A percentile compares a stretch with the other conserved stretches of the same genome.
Conservation (phyloP, 2,888 invertebrate species). For the Argynnis bischoffii region DNA sequence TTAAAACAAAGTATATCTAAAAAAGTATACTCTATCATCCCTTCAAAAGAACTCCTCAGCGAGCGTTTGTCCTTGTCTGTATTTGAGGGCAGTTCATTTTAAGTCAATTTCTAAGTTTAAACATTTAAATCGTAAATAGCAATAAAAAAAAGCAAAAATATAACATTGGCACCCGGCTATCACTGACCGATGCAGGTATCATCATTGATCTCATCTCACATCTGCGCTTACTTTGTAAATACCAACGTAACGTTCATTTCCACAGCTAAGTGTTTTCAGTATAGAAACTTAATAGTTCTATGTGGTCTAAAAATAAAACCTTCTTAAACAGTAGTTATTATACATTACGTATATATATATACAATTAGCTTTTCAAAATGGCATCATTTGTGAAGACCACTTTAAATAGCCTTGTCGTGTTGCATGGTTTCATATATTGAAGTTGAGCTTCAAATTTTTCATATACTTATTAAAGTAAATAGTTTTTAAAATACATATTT, state of each 20-base stretch:
- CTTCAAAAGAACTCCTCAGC: no score
- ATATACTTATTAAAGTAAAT: no score
- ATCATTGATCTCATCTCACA: slow-evolving; percentile 72
- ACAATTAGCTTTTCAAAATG: background rate
- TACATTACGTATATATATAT: background rate
- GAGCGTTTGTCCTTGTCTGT: no score
- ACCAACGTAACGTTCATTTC: slow-evolving; percentile 36
- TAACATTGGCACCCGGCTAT: slow-evolving; percentile 45
- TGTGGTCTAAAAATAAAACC: background rate
- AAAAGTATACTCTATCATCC: no score
- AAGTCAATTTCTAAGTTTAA: background rate
- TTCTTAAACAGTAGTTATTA: background rate
- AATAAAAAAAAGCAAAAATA: slow-evolving; percentile 33
- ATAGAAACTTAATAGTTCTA: background rate
- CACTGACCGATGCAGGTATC: slow-evolving; percentile 57
- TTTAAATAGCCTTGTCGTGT: no score
- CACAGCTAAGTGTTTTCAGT: slow-evolving; percentile 35
- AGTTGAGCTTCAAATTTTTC: no score
- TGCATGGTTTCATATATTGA: no score
- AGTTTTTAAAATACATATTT: background rate
- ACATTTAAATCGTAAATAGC: background rate
- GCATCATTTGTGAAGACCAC: background rate
- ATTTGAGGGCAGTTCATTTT: no score
- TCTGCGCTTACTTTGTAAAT: slow-evolving; percentile 65
- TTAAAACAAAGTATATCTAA: background rate